These are phyloP conservation scores for Anguilla megastoma DNA, from an alignment of 2,797 vertebrate genomes.

Conservation along the genomic window DNA sequence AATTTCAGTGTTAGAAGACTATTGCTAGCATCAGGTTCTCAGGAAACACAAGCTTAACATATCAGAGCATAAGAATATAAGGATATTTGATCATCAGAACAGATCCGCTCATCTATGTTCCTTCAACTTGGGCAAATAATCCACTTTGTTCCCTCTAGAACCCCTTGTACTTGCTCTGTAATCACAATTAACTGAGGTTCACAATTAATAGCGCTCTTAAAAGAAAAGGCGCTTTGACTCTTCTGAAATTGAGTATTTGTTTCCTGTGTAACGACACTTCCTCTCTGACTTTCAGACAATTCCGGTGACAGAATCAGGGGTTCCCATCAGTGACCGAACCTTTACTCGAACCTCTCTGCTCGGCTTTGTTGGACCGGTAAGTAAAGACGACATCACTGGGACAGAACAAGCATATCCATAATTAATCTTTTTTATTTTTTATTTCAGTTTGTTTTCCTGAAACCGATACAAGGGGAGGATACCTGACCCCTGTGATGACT, in stretches of 20 bases:
- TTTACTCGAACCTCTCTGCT: slow-evolving; percentile 92
- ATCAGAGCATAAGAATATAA: neutral
- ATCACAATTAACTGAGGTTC: neutral
- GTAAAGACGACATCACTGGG: slow-evolving; percentile 45
- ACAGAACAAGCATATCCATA: too few relatives aligned
- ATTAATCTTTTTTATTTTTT: neutral
- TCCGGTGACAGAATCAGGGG: slow-evolving; percentile 74
- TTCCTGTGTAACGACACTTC: slow-evolving; percentile 20
- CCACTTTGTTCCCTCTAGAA: neutral
- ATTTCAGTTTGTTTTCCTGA: neutral
- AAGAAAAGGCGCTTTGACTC: neutral
- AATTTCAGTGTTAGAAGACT: neutral
- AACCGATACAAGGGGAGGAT: neutral
- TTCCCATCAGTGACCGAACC: slow-evolving; percentile 78
- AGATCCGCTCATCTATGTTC: neutral
- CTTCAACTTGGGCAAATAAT: neutral
- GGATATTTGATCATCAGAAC: neutral
- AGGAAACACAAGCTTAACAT: neutral
- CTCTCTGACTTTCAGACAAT: slow-evolving; percentile 63
- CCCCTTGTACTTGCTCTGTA: neutral
- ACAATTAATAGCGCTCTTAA: neutral
- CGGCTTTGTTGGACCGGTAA: slow-evolving; percentile 92
- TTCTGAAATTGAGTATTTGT: neutral
- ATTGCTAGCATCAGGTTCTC: neutral
- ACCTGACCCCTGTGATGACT: neutral